Evolutionary conservation across 2,113 vertebrate genomes (phyloP).

Genomic region (Chlorodrepanis virens): DNA sequence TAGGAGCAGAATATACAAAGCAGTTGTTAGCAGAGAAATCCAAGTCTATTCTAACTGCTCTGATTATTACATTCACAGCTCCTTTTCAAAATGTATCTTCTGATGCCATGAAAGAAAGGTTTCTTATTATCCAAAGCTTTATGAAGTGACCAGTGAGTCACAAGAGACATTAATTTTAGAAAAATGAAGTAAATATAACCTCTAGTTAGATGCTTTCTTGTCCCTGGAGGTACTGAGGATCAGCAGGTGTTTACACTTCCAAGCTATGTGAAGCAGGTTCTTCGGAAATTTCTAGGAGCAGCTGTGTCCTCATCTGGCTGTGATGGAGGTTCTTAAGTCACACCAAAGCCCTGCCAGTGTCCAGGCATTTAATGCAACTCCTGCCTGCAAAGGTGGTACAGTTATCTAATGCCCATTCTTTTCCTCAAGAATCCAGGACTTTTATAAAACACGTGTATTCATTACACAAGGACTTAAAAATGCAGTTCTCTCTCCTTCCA

Average conservation of each 20-base stretch:
- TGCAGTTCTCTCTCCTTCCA: neutral
- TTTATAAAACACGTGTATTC: neutral
- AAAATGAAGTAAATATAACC: neutral
- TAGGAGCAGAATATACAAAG: neutral
- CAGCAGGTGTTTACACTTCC: neutral
- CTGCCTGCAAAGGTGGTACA: neutral
- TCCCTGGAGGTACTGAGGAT: neutral
- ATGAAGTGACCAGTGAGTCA: neutral
- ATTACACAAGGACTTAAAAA: neutral
- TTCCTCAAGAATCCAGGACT: neutral
- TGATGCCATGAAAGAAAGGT: neutral
- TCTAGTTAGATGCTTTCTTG: neutral
- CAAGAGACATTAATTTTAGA: neutral
- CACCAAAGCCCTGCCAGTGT: neutral
- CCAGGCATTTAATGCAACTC: neutral
- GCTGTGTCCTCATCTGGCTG: neutral
- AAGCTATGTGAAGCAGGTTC: neutral
- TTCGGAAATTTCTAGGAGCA: neutral
- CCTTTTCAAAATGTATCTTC: neutral
- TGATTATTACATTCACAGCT: neutral
- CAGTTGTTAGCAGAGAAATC: neutral
- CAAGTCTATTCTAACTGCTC: neutral
- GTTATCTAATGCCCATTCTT: neutral
- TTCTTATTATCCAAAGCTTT: neutral
- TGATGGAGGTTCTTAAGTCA: neutral